Conservation (phyloP, 2,797 vertebrate genomes). For the Gymnopithys bicolor region DNA sequence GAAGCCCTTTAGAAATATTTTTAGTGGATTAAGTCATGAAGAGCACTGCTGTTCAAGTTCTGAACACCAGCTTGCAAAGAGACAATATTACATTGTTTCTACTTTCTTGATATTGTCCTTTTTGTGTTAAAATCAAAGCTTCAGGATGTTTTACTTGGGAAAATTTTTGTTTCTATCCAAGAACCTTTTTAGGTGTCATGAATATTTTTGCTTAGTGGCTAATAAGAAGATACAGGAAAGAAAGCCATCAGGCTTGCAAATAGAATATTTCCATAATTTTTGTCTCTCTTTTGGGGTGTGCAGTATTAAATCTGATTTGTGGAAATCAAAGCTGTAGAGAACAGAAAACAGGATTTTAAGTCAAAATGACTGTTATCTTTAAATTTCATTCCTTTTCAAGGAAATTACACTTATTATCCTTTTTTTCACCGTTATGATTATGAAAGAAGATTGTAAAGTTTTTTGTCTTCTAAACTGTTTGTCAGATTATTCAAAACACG, state of each 20-base stretch:
- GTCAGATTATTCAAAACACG: neutral
- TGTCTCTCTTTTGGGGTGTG: neutral
- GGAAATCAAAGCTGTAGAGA: neutral
- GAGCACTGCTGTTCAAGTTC: neutral
- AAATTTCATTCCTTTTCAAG: neutral
- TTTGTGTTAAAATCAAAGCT: neutral
- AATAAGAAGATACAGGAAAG: neutral
- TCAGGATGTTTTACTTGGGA: neutral
- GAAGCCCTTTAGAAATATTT: neutral
- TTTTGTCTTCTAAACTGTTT: neutral
- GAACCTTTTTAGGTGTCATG: neutral
- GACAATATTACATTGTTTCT: neutral
- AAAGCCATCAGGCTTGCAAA: neutral
- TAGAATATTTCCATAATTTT: neutral
- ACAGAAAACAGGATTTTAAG: neutral
- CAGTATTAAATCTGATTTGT: neutral
- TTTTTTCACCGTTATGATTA: neutral
- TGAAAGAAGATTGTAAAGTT: neutral
- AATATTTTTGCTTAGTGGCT: neutral
- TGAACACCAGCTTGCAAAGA: neutral
- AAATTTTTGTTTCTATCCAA: neutral
- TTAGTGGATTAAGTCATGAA: neutral
- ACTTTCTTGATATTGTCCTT: neutral
- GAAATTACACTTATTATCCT: neutral
- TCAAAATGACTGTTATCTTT: neutral